Base-by-base conservation (phyloP, 1,140 invertebrate species). In the Aphelenchoides fujianensis region DNA sequence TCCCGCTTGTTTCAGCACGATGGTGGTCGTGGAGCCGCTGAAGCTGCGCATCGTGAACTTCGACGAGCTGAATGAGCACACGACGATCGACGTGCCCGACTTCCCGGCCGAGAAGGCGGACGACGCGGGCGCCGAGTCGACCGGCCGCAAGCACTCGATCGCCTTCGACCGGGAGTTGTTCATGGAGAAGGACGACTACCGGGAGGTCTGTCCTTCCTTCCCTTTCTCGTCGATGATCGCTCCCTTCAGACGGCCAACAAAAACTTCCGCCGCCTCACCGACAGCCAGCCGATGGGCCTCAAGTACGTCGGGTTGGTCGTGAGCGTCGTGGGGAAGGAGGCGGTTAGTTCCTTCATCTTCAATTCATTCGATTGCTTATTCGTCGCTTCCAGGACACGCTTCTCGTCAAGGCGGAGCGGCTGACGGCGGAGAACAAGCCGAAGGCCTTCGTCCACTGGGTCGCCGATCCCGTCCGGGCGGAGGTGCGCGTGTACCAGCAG, bases 11-110 rank as follows among this genome's bases (percentile, higher is more conserved):
- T 83, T 55, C 83, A 91, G 92, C 82, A 89, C 89, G 9, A 96
- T 99, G 92, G 93, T 92, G 19, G 93, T 98, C 0, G 80, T 97
- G 37, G 91, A 97, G 71, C 95, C 96, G 0, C 82, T 99, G 0
- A 94, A 95, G 88, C 88, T 98, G 0, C 91, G 89, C 0, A 92
- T 99, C 52, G 88, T 85, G 16, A 97, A 97, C 62, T 85, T 74
- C 55, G 48, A n/a, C 5, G 73, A 80, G 37, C 55, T 83, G 9
- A 69, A 19, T 16, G 35, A 16, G 5, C 27, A 31, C 2, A 59
- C 88, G 0, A 84, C 86, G 72, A 82, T 94, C 1, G 82, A 86
- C 7, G 92, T 97, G 9, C 91, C 92, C 0, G 89, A 98, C 86
- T 97, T 97, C 85, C 96, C 97, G 0, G n/a, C n/a, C n/a, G n/a